phyloP scores from a whole-genome alignment of 2,797 vertebrate genomes.

The Poeciliopsis infans region DNA sequence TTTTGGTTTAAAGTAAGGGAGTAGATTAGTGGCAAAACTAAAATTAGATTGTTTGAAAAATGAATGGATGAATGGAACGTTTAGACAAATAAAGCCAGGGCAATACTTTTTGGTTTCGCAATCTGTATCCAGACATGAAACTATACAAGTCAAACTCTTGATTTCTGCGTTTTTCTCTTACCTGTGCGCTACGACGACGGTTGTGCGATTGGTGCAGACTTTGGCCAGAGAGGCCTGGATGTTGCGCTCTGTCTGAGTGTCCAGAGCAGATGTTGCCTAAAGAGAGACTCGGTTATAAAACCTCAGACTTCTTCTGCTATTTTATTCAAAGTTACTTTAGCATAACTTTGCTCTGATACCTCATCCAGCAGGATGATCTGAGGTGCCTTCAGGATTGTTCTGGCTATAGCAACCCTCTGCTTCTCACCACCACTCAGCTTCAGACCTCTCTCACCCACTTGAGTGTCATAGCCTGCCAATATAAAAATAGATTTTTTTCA shows the following conservation, averaged over 20 bases:
- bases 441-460: constrained; percentile 93
- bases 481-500: neutral
- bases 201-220: constrained; percentile 90
- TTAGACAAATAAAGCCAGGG: neutral
- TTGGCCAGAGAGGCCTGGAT: constrained; percentile 94
- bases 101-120: neutral
- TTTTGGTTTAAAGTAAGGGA: neutral
- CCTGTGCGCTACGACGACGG: constrained; percentile 95
- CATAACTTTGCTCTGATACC: constrained; percentile 71
- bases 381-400: constrained; percentile 94
- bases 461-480: constrained; percentile 87
- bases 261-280: constrained; percentile 93
- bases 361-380: constrained; percentile 93
- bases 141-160: neutral
- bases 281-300: constrained; percentile 13
- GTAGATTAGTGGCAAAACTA: neutral
- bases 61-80: neutral
- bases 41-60: neutral
- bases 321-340: neutral
- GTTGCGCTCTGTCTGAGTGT: constrained; percentile 94
- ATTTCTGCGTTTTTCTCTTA: constrained; percentile 50
- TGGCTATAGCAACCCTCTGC: constrained; percentile 94
- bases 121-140: neutral
- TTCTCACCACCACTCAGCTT: constrained; percentile 98
- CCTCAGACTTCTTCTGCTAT: neutral